A percentile compares a stretch with the other conserved stretches of the same genome.
phyloP scores from a whole-genome alignment of 2,888 invertebrate genomes.

The Xanthia icteritia region DNA sequence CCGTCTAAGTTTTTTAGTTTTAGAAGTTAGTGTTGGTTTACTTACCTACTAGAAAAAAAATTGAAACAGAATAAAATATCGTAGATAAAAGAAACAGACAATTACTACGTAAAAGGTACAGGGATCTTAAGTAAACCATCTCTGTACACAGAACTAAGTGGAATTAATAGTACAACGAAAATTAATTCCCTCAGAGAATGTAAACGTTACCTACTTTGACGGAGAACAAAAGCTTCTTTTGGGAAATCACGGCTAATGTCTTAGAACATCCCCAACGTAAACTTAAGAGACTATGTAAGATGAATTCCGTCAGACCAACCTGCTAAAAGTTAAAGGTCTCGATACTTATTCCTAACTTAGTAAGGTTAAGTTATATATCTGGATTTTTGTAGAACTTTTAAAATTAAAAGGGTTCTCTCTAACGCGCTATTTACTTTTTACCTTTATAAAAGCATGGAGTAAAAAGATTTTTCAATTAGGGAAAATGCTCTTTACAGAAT shows the following conservation, averaged over 20 bases:
- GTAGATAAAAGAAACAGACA: not conserved
- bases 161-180: constrained; percentile 56
- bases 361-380: constrained; percentile 13
- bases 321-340: constrained; percentile 29
- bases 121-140: constrained; percentile 15
- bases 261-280: constrained; percentile 58
- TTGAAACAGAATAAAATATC: not conserved
- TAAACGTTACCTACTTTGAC: constrained; percentile 53
- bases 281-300: constrained; percentile 56
- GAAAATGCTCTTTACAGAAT: constrained; percentile 31
- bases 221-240: constrained; percentile 64
- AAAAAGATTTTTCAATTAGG: constrained; percentile 45
- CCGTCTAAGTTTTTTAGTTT: no score
- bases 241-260: constrained; percentile 70
- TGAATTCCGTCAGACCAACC: constrained; percentile 39
- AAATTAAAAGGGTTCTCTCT: constrained; percentile 24
- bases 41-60: not conserved
- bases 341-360: constrained; percentile 23
- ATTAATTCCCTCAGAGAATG: constrained; percentile 50
- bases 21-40: no score
- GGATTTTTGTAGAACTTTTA: constrained; percentile 18
- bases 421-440: constrained; percentile 28
- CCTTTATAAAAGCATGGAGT: constrained; percentile 22
- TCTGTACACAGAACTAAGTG: constrained; percentile 29
- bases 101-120: not conserved